Evolutionary conservation across 2,888 invertebrate species (phyloP).

Genomic region (Horisme vitalbata): DNA sequence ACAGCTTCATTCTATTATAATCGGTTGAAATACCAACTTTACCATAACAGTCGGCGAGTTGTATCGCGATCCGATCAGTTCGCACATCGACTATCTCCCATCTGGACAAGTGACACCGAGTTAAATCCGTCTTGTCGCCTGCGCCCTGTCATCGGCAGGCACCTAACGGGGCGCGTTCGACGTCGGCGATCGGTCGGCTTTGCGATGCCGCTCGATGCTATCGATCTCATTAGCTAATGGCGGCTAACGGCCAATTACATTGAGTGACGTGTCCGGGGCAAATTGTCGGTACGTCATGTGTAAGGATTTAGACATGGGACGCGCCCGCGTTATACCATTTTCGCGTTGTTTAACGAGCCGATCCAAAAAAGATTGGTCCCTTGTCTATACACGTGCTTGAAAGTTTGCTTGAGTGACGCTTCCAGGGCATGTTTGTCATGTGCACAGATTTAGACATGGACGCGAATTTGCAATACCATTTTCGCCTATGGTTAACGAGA

Average conservation of each 20-base stretch:
- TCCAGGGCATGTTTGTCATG: slow-evolving; percentile 65
- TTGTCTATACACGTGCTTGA: slow-evolving; percentile 33
- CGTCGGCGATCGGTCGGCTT: slow-evolving; percentile 44
- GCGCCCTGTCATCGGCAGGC: slow-evolving; percentile 50
- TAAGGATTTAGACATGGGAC: slow-evolving; percentile 22
- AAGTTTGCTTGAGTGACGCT: slow-evolving; percentile 75
- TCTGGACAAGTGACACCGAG: slow-evolving; percentile 35
- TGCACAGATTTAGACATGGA: slow-evolving; percentile 20
- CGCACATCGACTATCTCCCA: slow-evolving; percentile 36
- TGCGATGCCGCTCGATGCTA: slow-evolving; percentile 60
- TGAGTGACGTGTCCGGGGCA: slow-evolving; percentile 79
- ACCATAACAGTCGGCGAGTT: slow-evolving; percentile 19
- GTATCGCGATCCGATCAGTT: slow-evolving; percentile 27
- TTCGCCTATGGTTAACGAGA: slow-evolving; percentile 25
- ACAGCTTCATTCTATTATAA: slow-evolving; percentile 28
- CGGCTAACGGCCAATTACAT: slow-evolving; percentile 68
- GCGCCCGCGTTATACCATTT: slow-evolving; percentile 38
- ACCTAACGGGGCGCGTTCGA: slow-evolving; percentile 51
- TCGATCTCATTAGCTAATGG: slow-evolving; percentile 66
- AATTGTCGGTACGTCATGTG: slow-evolving; percentile 41
- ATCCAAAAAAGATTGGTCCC: slow-evolving; percentile 18
- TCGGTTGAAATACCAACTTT: slow-evolving; percentile 22
- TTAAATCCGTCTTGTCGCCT: slow-evolving; percentile 43
- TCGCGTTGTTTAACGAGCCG: slow-evolving; percentile 51
- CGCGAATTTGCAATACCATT: slow-evolving; percentile 28